These are phyloP conservation scores for Sarcophaga rosellei DNA, from an alignment of 2,888 invertebrate genomes.

Conservation along the genomic window DNA sequence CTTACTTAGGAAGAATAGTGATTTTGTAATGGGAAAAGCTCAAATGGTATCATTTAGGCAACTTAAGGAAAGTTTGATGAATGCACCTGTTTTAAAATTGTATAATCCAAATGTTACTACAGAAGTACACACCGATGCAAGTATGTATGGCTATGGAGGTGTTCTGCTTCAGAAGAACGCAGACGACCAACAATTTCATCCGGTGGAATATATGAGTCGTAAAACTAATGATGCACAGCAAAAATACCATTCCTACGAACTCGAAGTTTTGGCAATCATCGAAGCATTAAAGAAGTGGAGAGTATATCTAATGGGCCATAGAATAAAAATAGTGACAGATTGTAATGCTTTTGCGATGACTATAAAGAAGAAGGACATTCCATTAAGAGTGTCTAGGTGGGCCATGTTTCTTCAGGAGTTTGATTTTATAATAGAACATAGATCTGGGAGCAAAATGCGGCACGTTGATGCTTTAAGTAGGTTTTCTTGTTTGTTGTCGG, in stretches of 20 bases:
- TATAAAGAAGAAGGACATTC: background rate
- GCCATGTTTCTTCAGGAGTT: constrained; percentile 1
- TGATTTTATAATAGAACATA: background rate
- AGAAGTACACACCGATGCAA: constrained; percentile 44
- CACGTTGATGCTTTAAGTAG: constrained; percentile 2
- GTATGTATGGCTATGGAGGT: constrained; percentile 25
- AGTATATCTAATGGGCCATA: background rate
- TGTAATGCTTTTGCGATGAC: constrained; percentile 13
- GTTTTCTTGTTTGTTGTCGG: background rate
- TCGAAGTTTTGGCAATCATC: constrained; percentile 41
- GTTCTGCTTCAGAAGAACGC: background rate
- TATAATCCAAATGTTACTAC: background rate
- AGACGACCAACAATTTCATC: constrained; percentile 6
- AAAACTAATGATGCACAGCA: constrained; percentile 31
- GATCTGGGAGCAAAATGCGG: background rate
- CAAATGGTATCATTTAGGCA: constrained; percentile 47
- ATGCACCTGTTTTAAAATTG: constrained; percentile 26
- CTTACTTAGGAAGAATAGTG: constrained; percentile 63
- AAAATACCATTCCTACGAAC: constrained; percentile 45
- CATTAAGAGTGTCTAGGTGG: constrained; percentile 2
- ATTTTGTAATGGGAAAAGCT: constrained; percentile 68
- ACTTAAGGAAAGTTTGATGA: constrained; percentile 18
- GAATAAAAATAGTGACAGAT: background rate
- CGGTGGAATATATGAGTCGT: constrained; percentile 14
- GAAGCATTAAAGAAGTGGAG: constrained; percentile 26